Evolutionary conservation across 2,797 vertebrate genomes (phyloP).

Genomic region (Cirrhinus molitorella): DNA sequence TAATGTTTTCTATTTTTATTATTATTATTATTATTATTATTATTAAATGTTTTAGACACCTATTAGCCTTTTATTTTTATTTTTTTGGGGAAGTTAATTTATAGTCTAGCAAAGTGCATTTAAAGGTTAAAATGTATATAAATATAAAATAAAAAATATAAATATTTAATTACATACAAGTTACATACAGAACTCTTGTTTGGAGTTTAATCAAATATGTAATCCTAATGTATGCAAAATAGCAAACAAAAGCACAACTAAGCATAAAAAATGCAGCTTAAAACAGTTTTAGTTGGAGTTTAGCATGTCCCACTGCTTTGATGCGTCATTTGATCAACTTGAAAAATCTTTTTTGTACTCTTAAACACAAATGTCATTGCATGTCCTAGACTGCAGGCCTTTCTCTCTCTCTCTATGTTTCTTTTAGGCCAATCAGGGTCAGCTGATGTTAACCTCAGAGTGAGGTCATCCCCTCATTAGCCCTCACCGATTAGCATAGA

Average conservation of each 20-base stretch:
- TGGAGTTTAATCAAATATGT: not conserved
- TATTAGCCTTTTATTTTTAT: too few relatives aligned
- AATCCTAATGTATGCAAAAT: not conserved
- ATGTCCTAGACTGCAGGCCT: not conserved
- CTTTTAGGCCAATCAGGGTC: slow-evolving; percentile 8
- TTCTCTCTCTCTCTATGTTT: not conserved
- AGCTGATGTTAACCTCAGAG: slow-evolving; percentile 28
- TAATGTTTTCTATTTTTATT: too few relatives aligned
- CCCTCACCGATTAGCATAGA: slow-evolving; percentile 59
- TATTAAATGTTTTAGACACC: too few relatives aligned
- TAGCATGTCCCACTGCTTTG: not conserved
- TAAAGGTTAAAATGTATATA: too few relatives aligned
- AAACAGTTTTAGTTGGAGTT: not conserved
- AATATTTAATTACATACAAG: too few relatives aligned
- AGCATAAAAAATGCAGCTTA: not conserved
- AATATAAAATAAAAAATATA: too few relatives aligned
- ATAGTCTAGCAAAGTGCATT: too few relatives aligned
- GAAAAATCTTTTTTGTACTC: too few relatives aligned
- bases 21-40: too few relatives aligned
- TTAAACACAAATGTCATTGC: not conserved
- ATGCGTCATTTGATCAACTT: not conserved
- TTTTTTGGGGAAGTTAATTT: too few relatives aligned
- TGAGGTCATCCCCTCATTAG: slow-evolving; percentile 35
- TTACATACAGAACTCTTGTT: too few relatives aligned
- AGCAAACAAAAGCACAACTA: not conserved